A percentile compares a stretch with the other conserved stretches of the same genome.
Evolutionary conservation across 1,140 invertebrate species (phyloP).

Genomic region (Polyergus mexicanus): DNA sequence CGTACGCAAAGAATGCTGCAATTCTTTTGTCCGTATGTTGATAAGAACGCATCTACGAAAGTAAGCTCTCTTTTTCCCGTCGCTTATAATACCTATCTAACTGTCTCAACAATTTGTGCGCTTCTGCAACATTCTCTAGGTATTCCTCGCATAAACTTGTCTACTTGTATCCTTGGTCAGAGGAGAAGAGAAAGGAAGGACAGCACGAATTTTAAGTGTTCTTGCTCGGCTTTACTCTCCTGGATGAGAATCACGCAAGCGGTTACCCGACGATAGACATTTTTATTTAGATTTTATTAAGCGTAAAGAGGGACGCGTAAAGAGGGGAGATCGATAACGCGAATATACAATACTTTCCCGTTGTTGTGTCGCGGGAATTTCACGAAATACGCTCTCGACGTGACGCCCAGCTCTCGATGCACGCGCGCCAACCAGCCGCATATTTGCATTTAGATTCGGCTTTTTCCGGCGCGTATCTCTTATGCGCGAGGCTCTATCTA

Average conservation of each 20-base stretch:
- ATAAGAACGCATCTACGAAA: conserved; percentile 45
- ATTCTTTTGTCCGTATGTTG: conserved; percentile 45
- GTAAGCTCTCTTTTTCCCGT: not conserved
- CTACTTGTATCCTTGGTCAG: not conserved
- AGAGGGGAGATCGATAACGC: conserved; percentile 61
- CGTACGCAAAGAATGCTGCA: not conserved
- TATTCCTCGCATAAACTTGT: conserved; percentile 33
- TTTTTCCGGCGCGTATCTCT: conserved; percentile 59
- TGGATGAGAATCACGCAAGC: not conserved
- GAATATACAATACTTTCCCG: conserved; percentile 70
- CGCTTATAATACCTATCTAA: not conserved
- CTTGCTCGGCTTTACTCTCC: not conserved
- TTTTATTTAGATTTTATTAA: conserved; percentile 74
- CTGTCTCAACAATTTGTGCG: not conserved
- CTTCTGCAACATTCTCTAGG: not conserved
- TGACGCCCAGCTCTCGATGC: conserved; percentile 34
- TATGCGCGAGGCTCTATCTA: conserved; percentile 66
- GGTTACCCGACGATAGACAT: not conserved
- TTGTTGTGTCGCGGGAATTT: conserved; percentile 64
- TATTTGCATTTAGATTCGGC: conserved; percentile 74
- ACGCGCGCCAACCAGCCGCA: conserved; percentile 37
- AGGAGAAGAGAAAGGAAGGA: no score
- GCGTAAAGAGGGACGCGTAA: not conserved
- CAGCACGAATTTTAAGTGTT: not conserved
- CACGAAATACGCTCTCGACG: conserved; percentile 65